Evolutionary conservation across 2,888 invertebrate species (phyloP), one percentile per base, ranked within the genome.

Genomic region (Nephrotoma guestfalica): DNA sequence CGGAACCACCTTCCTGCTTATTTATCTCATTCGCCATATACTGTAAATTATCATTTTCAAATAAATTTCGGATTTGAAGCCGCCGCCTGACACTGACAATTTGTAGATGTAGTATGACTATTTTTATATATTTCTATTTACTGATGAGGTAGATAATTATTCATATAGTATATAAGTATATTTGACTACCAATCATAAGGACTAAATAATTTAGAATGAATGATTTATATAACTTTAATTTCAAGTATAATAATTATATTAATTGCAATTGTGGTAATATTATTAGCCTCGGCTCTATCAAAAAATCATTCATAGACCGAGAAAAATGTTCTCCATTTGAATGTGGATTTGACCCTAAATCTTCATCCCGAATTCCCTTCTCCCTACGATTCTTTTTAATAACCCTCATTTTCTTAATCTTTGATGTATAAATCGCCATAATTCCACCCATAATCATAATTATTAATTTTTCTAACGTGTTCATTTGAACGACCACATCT

Each of bases 121-220:
- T 93, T 93, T 88, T 88, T 94, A 90, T 95, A 95, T 89, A n/a
- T n/a, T n/a, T n/a, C n/a, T n/a, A n/a, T n/a, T n/a, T n/a, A n/a
- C n/a, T 95, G 94, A 93, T 95, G n/a, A n/a, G n/a, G n/a, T n/a
- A n/a, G n/a, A n/a, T n/a, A n/a, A 88, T 88, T 87, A 71, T 71
- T 71, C 18, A 71, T 71, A 71, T 30, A 71, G 71, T 71, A 71
- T 94, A 94, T 90, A 89, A 94, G 93, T 94, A 94, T 93, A 93
- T 93, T 93, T 94, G 93, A 94, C 91, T 94, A 94, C 94, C 94
- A 94, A 94, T 94, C 93, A 94, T 93, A 93, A 93, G 91, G 93
- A 92, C 93, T 94, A 93, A 91, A 88, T 93, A 94, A n/a, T n/a
- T n/a, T n/a, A n/a, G 93, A 93, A 93, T 93, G 93, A 93, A 93